These are phyloP conservation scores for Stenchaetothrips biformis DNA, from an alignment of 2,888 invertebrate genomes.

Conservation along the genomic window DNA sequence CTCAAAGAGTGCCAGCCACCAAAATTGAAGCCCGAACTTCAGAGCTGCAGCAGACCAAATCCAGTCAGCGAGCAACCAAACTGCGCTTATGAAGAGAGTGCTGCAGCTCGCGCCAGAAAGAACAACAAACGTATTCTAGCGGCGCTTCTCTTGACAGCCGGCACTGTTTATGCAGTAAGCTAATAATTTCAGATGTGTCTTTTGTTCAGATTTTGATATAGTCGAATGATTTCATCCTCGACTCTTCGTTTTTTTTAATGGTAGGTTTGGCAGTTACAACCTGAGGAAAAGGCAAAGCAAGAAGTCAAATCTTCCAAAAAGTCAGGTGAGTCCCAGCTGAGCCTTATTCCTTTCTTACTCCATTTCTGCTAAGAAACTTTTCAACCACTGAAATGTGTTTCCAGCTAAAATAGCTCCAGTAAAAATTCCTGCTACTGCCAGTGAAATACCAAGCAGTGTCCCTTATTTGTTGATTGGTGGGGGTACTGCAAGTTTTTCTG, in stretches of 20 bases:
- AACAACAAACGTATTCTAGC: background rate
- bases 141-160: background rate
- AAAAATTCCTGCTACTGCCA: constrained; percentile 52
- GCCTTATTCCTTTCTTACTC: background rate
- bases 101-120: background rate
- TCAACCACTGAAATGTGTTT: background rate
- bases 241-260: background rate
- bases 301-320: background rate
- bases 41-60: background rate
- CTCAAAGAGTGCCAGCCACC: background rate
- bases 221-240: background rate
- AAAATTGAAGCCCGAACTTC: too few species aligned
- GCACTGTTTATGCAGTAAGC: too few species aligned
- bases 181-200: too few species aligned
- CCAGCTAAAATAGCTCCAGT: constrained; percentile 17
- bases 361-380: background rate
- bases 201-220: too few species aligned
- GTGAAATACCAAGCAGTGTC: constrained; percentile 64
- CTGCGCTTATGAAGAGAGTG: background rate
- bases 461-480: constrained; percentile 86
- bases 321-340: background rate
- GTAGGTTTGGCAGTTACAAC: background rate
- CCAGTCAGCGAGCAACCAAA: background rate
- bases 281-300: background rate
- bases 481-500: constrained; percentile 89